Evolutionary conservation across 2,888 invertebrate genomes (phyloP).

Genomic region (Metacarcinus magister): DNA sequence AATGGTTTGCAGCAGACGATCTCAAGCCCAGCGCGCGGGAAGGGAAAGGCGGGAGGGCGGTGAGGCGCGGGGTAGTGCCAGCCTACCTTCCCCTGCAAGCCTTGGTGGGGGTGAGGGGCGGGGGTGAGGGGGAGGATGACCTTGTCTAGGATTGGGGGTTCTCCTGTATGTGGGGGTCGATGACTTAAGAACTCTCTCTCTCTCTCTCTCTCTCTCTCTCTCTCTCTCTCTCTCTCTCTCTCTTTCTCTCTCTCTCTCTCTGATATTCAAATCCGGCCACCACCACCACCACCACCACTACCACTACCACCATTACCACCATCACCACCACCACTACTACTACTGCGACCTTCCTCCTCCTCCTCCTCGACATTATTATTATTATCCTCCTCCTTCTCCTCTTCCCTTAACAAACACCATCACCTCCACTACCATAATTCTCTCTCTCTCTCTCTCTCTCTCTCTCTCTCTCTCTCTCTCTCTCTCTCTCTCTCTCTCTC

Average conservation of each 20-base stretch:
- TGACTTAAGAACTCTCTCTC: conserved; percentile 36
- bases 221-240: conserved; percentile 39
- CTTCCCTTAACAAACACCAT: conserved; percentile 30
- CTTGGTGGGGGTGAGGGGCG: background rate
- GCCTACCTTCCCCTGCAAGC: background rate
- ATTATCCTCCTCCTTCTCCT: conserved; percentile 20
- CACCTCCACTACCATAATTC: background rate
- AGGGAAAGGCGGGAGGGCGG: background rate
- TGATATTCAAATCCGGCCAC: background rate
- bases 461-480: conserved; percentile 40
- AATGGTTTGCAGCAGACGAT: background rate
- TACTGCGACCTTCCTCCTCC: background rate
- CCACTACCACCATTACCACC: background rate
- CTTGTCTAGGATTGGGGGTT: background rate
- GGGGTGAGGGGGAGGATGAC: background rate
- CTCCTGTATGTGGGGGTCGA: conserved; percentile 22
- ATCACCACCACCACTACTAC: background rate
- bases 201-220: conserved; percentile 47
- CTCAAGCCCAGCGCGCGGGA: background rate
- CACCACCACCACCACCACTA: background rate
- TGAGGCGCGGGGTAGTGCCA: background rate
- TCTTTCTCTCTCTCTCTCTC: conserved; percentile 40
- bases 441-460: conserved; percentile 47
- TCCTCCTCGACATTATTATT: background rate
- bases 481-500: conserved; percentile 17